phyloP scores from a whole-genome alignment of 1,140 invertebrate genomes.

The Magallana angulata region DNA sequence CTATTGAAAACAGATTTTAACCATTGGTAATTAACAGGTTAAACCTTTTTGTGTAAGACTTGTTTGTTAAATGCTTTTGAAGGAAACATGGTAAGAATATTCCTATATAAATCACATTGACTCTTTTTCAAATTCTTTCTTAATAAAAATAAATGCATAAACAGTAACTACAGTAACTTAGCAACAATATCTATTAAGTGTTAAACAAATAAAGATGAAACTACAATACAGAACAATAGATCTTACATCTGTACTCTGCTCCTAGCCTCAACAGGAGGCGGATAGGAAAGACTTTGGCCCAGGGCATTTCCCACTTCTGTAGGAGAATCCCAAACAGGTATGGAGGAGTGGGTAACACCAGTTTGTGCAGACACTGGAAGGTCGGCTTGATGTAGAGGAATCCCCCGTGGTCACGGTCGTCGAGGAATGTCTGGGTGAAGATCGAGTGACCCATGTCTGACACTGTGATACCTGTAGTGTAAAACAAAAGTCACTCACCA shows the following conservation, averaged over 20 bases:
- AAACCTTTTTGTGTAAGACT: too few species aligned
- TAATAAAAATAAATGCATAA: too few species aligned
- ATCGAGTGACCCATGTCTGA: slow-evolving; percentile 86
- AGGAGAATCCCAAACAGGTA: slow-evolving; percentile 90
- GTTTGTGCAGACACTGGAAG: slow-evolving; percentile 90
- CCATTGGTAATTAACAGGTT: too few species aligned
- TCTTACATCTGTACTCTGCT: slow-evolving; percentile 88
- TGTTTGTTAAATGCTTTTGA: too few species aligned
- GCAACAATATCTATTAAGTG: not conserved
- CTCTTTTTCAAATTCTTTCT: too few species aligned
- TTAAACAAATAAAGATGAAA: not conserved
- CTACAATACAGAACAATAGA: too few species aligned
- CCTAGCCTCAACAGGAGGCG: slow-evolving; percentile 89
- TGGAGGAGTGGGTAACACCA: slow-evolving; percentile 87
- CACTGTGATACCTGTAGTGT: slow-evolving; percentile 84
- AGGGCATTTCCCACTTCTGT: slow-evolving; percentile 92
- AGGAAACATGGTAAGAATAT: too few species aligned
- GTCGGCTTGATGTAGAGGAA: slow-evolving; percentile 91
- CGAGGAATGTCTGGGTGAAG: slow-evolving; percentile 83
- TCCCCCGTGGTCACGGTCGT: slow-evolving; percentile 90
- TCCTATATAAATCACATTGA: too few species aligned
- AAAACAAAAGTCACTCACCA: not conserved
- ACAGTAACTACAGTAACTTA: too few species aligned
- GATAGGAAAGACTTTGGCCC: slow-evolving; percentile 92
- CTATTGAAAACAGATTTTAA: too few species aligned